Percentiles rank a stretch among this genome's conserved stretches.
phyloP scores from a whole-genome alignment of 2,888 invertebrate genomes.

The Cylloceria caligata region DNA sequence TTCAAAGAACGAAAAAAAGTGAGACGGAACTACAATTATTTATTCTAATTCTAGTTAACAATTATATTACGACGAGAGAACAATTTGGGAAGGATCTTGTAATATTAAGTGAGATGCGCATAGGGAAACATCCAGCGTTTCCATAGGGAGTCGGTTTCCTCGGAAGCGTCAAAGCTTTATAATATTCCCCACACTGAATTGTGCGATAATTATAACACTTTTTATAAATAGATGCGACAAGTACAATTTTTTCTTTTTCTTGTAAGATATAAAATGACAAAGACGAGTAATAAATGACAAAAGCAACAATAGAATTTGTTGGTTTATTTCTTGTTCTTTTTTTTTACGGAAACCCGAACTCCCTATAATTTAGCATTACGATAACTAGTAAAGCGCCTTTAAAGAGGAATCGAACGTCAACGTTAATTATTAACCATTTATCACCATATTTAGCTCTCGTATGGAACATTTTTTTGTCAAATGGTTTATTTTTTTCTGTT shows the following conservation, averaged over 20 bases:
- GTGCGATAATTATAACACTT: too few relatives aligned
- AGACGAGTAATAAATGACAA: not conserved
- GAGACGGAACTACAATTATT: constrained; percentile 50
- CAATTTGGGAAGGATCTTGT: constrained; percentile 39
- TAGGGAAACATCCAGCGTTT: constrained; percentile 71
- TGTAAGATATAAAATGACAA: not conserved
- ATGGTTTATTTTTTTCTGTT: too few relatives aligned
- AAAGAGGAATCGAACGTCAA: constrained; percentile 66
- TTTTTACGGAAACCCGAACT: constrained; percentile 46
- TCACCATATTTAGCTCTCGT: constrained; percentile 60
- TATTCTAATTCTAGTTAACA: constrained; percentile 59
- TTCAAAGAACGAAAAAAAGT: constrained; percentile 28
- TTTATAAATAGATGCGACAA: too few relatives aligned
- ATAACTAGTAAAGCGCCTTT: constrained; percentile 60
- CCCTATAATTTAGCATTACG: constrained; percentile 59
- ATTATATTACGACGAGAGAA: constrained; percentile 63
- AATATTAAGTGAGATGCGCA: constrained; percentile 39
- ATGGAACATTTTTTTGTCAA: too few relatives aligned
- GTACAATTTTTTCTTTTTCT: too few relatives aligned
- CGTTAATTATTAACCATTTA: constrained; percentile 67
- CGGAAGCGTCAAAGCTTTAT: constrained; percentile 14
- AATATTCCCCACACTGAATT: constrained; percentile 4
- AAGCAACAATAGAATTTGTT: not conserved
- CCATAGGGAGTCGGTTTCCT: constrained; percentile 59
- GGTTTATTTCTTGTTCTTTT: not conserved